phyloP scores from a whole-genome alignment of 1,140 invertebrate species.

The Zaprionus capensis region DNA sequence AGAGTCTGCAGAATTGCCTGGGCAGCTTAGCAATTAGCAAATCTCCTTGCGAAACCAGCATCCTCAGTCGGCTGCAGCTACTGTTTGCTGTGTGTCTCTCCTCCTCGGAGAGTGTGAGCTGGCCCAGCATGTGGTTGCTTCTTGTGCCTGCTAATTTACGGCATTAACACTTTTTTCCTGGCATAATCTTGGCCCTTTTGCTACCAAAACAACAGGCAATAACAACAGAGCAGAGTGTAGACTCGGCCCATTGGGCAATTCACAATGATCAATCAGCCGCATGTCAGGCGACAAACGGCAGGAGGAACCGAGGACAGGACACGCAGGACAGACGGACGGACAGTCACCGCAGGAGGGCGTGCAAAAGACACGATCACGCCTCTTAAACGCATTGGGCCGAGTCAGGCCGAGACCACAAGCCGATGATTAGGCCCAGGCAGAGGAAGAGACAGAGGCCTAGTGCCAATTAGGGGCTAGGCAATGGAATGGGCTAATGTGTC shows the following conservation, averaged over 20 bases:
- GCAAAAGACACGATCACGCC: conserved; percentile 81
- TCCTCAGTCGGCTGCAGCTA: conserved; percentile 15
- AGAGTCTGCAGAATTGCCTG: conserved; percentile 11
- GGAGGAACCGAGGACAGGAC: background rate
- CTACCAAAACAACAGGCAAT: conserved; percentile 67
- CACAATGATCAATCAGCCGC: conserved; percentile 77
- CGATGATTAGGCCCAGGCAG: conserved; percentile 35
- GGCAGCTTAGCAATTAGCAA: conserved; percentile 59
- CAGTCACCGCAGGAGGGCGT: conserved; percentile 70
- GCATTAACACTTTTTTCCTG: conserved; percentile 54
- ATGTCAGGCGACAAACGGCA: conserved; percentile 48
- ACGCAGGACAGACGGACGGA: background rate
- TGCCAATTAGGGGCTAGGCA: conserved; percentile 70
- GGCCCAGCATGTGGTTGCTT: conserved; percentile 60
- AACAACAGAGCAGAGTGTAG: conserved; percentile 40
- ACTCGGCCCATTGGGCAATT: conserved; percentile 31
- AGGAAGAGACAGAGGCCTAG: conserved; percentile 36
- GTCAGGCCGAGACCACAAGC: conserved; percentile 34
- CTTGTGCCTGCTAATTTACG: conserved; percentile 51
- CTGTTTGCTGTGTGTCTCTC: background rate
- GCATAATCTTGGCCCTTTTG: conserved; percentile 55
- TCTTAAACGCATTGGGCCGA: conserved; percentile 68
- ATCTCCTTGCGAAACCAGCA: conserved; percentile 36
- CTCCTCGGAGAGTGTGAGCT: background rate
- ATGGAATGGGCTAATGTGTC: conserved; percentile 75